A percentile compares a stretch with the other conserved stretches of the same genome.
Conservation (phyloP, 2,113 vertebrate species). For the Passerina amoena region DNA sequence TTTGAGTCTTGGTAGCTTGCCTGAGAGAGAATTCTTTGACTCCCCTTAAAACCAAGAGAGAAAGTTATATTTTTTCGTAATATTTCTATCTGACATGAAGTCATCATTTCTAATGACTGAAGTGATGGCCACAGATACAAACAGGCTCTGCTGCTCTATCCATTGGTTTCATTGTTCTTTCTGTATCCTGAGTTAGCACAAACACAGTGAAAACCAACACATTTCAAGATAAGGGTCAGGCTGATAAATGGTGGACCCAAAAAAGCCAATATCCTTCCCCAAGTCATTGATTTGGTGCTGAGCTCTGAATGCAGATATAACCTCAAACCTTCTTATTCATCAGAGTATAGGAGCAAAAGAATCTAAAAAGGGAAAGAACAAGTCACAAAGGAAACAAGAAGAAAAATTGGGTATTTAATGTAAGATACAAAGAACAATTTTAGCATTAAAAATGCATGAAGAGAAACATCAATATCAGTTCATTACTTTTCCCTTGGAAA, state of each 20-base stretch:
- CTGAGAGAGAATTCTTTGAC: not conserved
- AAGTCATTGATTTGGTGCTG: not conserved
- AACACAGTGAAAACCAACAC: not conserved
- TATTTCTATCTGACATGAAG: not conserved
- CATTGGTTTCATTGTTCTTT: not conserved
- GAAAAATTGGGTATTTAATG: not conserved
- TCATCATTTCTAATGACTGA: not conserved
- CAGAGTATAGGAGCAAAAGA: not conserved
- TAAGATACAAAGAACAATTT: constrained; percentile 14
- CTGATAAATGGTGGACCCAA: not conserved
- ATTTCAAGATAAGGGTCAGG: not conserved
- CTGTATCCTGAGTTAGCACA: not conserved
- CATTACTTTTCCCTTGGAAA: not conserved
- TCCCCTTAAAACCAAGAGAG: not conserved
- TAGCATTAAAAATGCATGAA: constrained; percentile 46
- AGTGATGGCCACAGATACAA: not conserved
- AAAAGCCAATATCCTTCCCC: not conserved
- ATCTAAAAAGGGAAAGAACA: not conserved
- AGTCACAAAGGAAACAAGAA: not conserved
- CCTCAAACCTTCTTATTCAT: not conserved
- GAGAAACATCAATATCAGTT: constrained; percentile 14
- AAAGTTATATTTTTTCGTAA: not conserved
- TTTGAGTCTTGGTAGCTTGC: not conserved
- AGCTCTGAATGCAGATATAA: not conserved
- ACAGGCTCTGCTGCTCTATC: not conserved